Conservation (phyloP, 2,888 invertebrate species). For the Tiliacea citrago region DNA sequence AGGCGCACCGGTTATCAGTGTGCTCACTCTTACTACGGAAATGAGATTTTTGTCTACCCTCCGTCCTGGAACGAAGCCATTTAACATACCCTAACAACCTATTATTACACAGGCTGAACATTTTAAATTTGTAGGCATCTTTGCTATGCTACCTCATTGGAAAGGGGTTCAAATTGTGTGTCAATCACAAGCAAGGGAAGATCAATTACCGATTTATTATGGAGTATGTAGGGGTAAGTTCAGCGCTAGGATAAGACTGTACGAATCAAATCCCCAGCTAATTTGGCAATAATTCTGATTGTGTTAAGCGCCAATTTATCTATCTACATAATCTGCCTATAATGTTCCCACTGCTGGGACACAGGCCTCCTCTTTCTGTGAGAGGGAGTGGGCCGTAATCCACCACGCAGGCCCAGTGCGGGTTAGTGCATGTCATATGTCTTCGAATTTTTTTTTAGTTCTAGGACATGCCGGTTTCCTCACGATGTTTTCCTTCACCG, state of each 20-base stretch:
- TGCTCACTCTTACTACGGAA: constrained; percentile 73
- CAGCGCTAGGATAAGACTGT: not conserved
- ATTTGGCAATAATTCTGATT: not conserved
- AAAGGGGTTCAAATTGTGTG: constrained; percentile 21
- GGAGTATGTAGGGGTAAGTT: not conserved
- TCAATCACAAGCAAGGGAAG: constrained; percentile 1
- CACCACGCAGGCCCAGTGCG: no score
- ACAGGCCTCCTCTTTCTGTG: no score
- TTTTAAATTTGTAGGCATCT: constrained; percentile 45
- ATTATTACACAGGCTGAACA: constrained; percentile 41
- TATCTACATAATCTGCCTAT: no score
- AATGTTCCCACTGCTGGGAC: no score
- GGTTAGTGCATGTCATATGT: no score
- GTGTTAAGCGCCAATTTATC: not conserved
- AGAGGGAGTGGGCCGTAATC: no score
- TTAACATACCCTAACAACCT: constrained; percentile 61
- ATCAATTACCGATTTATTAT: not conserved
- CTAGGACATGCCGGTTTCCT: no score
- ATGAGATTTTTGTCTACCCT: constrained; percentile 80
- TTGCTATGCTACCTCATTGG: not conserved
- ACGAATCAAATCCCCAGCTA: not conserved
- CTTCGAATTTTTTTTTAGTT: no score
- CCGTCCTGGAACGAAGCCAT: constrained; percentile 64
- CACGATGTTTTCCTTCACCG: no score
- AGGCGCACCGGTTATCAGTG: constrained; percentile 68